Evolutionary conservation across 2,113 vertebrate species (phyloP), one percentile per base, ranked within the genome.

Genomic region (Channa maculata): DNA sequence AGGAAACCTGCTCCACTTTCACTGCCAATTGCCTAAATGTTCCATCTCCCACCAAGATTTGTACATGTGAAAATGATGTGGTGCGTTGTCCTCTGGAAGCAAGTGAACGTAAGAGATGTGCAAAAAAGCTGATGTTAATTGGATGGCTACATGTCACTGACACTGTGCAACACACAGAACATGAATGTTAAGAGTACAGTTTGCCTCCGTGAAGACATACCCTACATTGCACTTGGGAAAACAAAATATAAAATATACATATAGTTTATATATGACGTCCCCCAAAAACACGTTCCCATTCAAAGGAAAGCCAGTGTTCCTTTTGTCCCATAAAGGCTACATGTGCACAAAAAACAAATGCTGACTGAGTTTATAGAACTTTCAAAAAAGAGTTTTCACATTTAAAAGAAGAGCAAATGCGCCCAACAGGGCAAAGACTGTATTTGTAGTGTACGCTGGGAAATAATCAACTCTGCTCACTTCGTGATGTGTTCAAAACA

Each of bases 161-260:
- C 14, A 69, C n/a, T 50, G 63, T 62, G 43, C 4, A 34, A 41
- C 15, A 0, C 45, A 65, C 52, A 50, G 51, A 57, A 58, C 41
- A 53, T 24, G 24, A 12, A 65, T 12, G 13, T 4, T 6, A 6
- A 24, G 9, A 51, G 50, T 3, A 61, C 5, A 3, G 13, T 2
- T n/a, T 48, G 33, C 41, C 45, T 48, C 3, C 38, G 34, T 44
- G 33, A 55, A 54, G 24, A 60, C 46, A 71, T 15, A 14, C 7
- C 36, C n/a, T 0, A 24, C 65, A 88, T 86, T 85, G 89, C 88
- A 91, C 85, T 85, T 83, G 45, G 69, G 49, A 86, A 77, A 69
- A 33, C 45, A 71, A 51, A 73, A 8, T 24, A 58, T 48, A 33
- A 70, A 69, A 46, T 1, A 54, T 33, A 45, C 36, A 13, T 51